Conservation (phyloP, 2,888 invertebrate genomes). For the Eilema sororculum region DNA sequence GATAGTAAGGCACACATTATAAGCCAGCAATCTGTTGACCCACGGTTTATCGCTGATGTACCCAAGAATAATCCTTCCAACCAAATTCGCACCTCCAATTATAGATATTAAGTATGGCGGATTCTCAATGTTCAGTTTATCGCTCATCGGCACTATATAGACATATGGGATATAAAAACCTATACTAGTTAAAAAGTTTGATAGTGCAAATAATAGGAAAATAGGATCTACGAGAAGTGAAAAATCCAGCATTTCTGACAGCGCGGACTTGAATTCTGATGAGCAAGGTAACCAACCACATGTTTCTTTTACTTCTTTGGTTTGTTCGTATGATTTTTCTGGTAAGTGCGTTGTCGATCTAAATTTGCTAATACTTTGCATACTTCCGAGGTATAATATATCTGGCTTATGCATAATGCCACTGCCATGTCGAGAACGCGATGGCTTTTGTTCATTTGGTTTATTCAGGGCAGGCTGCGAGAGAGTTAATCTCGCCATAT, state of each 20-base stretch:
- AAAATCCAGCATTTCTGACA: constrained; percentile 94
- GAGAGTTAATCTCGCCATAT: constrained; percentile 87
- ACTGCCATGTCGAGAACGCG: constrained; percentile 86
- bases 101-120: constrained; percentile 92
- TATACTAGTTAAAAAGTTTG: constrained; percentile 98
- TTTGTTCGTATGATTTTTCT: constrained; percentile 67
- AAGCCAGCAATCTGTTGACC: constrained; percentile 96
- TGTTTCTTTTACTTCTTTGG: constrained; percentile 77
- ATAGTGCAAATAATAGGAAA: constrained; percentile 95
- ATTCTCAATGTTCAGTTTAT: constrained; percentile 87
- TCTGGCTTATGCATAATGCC: constrained; percentile 95
- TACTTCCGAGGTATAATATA: constrained; percentile 95
- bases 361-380: constrained; percentile 85
- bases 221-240: constrained; percentile 93
- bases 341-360: constrained; percentile 79
- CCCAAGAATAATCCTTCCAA: constrained; percentile 96
- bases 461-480: constrained; percentile 90
- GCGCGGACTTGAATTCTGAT: constrained; percentile 90
- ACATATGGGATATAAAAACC: constrained; percentile 98
- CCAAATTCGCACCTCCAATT: constrained; percentile 95
- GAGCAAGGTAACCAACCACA: constrained; percentile 89
- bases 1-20: constrained; percentile 94
- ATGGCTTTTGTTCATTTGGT: constrained; percentile 72
- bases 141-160: constrained; percentile 92
- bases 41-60: constrained; percentile 95